Base-by-base conservation (phyloP, 2,797 vertebrate genomes). In the Sandelia bainsii region DNA sequence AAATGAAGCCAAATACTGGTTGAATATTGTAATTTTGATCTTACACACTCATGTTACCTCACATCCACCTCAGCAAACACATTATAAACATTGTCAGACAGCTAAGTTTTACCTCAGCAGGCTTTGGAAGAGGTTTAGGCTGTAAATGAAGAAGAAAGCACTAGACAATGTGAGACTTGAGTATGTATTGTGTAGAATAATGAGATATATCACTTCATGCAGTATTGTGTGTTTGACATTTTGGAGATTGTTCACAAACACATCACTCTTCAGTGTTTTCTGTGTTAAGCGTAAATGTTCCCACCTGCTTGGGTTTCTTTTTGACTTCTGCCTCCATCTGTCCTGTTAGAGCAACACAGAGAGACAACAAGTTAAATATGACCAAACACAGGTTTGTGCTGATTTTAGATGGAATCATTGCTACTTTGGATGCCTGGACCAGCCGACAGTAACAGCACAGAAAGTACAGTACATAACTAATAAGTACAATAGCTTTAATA, bases 301-400 rank as follows among this genome's bases (percentile, higher is more conserved):
- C 90, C 45, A 92, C 92, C 48, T 45, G 83, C 19, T 75, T 88
- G 5, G 75, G 69, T 53, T 80, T 91, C 84, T 76, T 90, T 50
- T 86, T 92, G 8, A 59, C 81, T 22, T 87, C 85, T 77, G 83
- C 76, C 84, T 93, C 92, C 92, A 93, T 93, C 59, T 44, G 73
- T 42, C 44, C 86, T 79, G 79, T 29, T 22, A 44, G 45, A 69
- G n/a, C 11, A 11, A 42, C 14, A 66, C 11, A 64, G 4, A 48
- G 5, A 62, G 1, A 25, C 4, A 8, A 32, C 32, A 8, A 5
- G 34, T 37, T 37, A 37, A 67, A 61, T 27, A 23, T 17, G 25
- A 19, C 8, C 14, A 11, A 1, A 39, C 4, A 19, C 19, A 46
- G 34, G 34, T 8, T 11, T 37, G 34, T 2, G 8, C 2, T 29